phyloP scores from a whole-genome alignment of 2,113 vertebrate genomes.

The mouse (Mus musculus) region DNA sequence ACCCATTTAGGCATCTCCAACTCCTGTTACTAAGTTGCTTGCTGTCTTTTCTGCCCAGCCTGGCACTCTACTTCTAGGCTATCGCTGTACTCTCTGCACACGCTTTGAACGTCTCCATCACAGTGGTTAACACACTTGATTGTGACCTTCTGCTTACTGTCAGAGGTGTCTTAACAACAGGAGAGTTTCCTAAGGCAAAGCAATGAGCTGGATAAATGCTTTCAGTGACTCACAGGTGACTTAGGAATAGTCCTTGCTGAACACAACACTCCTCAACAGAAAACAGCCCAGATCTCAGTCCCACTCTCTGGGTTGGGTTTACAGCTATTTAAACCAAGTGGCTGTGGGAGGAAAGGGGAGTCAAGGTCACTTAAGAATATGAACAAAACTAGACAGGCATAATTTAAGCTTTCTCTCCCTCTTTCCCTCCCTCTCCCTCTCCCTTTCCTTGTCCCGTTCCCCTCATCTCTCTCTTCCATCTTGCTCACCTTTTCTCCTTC shows the following conservation, averaged over 20 bases:
- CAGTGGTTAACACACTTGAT: background rate
- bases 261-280: background rate
- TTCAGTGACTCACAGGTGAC: background rate
- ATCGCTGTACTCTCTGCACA: accelerated
- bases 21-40: background rate
- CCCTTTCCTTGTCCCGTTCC: background rate
- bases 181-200: background rate
- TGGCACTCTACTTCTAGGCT: background rate
- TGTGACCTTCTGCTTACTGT: background rate
- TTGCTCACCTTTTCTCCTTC: background rate
- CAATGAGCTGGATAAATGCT: background rate
- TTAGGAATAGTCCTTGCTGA: background rate
- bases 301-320: background rate
- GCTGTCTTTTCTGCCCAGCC: background rate
- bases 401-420: background rate
- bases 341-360: background rate
- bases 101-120: background rate
- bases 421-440: background rate
- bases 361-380: background rate
- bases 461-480: background rate
- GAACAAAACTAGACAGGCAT: background rate
- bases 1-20: background rate
- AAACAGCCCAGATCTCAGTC: background rate
- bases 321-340: background rate
- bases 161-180: background rate